Conservation (phyloP, 2,888 invertebrate species). For the Macrophya alboannulata region DNA sequence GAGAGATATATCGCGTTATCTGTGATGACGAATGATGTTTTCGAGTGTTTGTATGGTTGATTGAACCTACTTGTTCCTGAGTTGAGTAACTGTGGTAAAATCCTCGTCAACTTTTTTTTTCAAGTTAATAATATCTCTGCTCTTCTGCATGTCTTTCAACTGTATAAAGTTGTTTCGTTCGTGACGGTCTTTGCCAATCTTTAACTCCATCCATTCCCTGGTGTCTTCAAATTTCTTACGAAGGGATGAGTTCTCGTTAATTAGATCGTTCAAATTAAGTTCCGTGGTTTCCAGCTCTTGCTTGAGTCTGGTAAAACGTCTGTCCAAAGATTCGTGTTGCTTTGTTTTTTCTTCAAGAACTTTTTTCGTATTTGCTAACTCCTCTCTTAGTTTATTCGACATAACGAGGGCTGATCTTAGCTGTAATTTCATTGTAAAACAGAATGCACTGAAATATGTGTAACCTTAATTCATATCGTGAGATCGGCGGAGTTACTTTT, state of each 20-base stretch:
- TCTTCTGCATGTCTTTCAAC: slow-evolving; percentile 64
- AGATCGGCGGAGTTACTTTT: slow-evolving; percentile 61
- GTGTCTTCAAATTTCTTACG: slow-evolving; percentile 68
- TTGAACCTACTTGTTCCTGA: slow-evolving; percentile 65
- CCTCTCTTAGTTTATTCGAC: slow-evolving; percentile 63
- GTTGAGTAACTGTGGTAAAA: slow-evolving; percentile 62
- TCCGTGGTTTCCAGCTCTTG: slow-evolving; percentile 65
- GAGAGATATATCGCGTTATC: not conserved
- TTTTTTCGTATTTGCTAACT: slow-evolving; percentile 60
- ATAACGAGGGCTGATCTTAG: slow-evolving; percentile 60
- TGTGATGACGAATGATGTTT: not conserved
- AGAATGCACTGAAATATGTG: not conserved
- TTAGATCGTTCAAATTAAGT: slow-evolving; percentile 65
- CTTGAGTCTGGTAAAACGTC: slow-evolving; percentile 64
- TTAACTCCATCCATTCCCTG: slow-evolving; percentile 65
- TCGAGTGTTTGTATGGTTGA: not conserved
- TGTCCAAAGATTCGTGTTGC: slow-evolving; percentile 62
- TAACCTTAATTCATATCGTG: not conserved
- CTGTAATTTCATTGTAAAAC: slow-evolving; percentile 58
- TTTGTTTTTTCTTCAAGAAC: slow-evolving; percentile 62
- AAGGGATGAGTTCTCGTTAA: slow-evolving; percentile 65
- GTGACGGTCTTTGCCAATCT: slow-evolving; percentile 63
- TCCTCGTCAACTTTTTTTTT: slow-evolving; percentile 70
- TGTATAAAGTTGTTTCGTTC: slow-evolving; percentile 62
- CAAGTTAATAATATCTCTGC: slow-evolving; percentile 65